Base-by-base conservation (phyloP, 2,888 invertebrate genomes). In the Syrista parreyssii region DNA sequence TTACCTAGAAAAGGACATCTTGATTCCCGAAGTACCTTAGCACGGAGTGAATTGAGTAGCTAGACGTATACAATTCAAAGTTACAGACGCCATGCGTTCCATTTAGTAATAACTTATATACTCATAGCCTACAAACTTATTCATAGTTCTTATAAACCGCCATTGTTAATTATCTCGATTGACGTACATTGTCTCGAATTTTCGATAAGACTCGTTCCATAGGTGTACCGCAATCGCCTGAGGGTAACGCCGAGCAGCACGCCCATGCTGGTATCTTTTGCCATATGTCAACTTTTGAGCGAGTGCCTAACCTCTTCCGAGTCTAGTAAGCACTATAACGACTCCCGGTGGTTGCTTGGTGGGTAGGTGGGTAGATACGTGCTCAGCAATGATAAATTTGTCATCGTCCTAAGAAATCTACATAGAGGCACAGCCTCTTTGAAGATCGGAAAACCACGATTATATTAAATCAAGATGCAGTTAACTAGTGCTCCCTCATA, bases 321-420 rank as follows among this genome's bases (percentile, higher is more conserved):
- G 71, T 31, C 12, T 15, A 33, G 71, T 71, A 31, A 33, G 71
- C 71, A 31, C 71, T 23, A 23, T 23, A 15, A 12, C 71, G 71
- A 31, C 71, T n/a, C 32, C 31, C 23, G 32, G 12, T 69, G 71
- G 71, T 71, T 55, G 55, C 23, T 55, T 2, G 9, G 55, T 23
- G 23, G 23, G 55, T 55, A 40, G 40, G 40, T 23, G 40, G 40
- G 23, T 40, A 23, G 23, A 23, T 23, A 55, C 55, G 55, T 3
- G 55, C 23, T 33, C 15, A 33, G 31, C 30, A 71, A 71, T 71
- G 74, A 74, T 74, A 74, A 74, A 74, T 74, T 74, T 74, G 74
- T 74, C 74, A 36, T 35, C 34, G 74, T 35, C 36, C 6, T 33
- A 30, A 31, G 32, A n/a, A 34, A 15, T 35, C 33, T 35, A 23